Conservation (phyloP, 1,140 invertebrate species). For the Octopus sinensis region DNA sequence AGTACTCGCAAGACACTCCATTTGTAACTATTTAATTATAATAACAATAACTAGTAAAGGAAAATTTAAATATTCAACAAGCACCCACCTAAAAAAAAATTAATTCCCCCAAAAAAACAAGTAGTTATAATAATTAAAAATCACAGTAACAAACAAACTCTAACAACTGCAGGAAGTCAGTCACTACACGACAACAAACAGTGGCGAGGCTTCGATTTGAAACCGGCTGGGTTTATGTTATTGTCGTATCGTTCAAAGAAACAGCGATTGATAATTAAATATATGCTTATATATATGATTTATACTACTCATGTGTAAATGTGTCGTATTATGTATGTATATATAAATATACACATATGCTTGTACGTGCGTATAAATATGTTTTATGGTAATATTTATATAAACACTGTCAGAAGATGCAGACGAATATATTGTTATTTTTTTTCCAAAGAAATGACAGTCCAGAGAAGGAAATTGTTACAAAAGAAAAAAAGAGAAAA, state of each 20-base stretch:
- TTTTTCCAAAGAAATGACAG: not conserved
- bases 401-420: too few relatives aligned
- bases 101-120: not conserved
- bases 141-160: not conserved
- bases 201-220: too few relatives aligned
- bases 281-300: too few relatives aligned
- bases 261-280: too few relatives aligned
- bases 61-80: not conserved
- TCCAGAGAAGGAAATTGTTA: not conserved
- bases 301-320: too few relatives aligned
- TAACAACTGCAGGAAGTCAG: not conserved
- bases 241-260: too few relatives aligned
- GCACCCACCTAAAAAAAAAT: not conserved
- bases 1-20: not conserved
- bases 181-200: too few relatives aligned
- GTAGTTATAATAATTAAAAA: not conserved
- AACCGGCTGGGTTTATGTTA: too few relatives aligned
- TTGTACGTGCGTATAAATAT: too few relatives aligned
- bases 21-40: not conserved
- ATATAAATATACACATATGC: too few relatives aligned
- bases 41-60: not conserved
- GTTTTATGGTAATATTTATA: too few relatives aligned
- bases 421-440: not conserved
- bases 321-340: too few relatives aligned
- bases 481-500: not conserved